A percentile compares a stretch with the other conserved stretches of the same genome.
Evolutionary conservation across 2,797 vertebrate species (phyloP).

Genomic region (Lagodon rhomboides): DNA sequence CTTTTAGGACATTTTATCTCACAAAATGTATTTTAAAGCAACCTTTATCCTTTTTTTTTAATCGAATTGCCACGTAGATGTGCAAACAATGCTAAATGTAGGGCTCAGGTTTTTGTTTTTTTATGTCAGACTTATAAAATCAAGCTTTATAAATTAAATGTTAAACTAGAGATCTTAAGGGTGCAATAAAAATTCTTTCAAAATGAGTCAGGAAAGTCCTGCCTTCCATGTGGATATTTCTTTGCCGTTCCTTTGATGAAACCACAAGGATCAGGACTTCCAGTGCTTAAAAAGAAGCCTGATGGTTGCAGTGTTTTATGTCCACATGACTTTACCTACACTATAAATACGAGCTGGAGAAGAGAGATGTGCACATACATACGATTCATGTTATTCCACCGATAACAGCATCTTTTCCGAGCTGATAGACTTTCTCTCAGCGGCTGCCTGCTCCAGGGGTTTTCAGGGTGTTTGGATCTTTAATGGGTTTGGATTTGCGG

Average conservation of each 20-base stretch:
- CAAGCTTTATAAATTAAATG: neutral
- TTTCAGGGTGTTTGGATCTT: constrained; percentile 32
- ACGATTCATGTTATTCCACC: constrained; percentile 16
- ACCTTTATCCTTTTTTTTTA: neutral
- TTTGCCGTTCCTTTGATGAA: neutral
- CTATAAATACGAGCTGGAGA: constrained; percentile 1
- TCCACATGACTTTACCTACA: constrained; percentile 19
- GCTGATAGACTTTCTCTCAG: neutral
- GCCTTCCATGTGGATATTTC: neutral
- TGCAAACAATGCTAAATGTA: constrained; percentile 3
- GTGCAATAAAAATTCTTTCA: neutral
- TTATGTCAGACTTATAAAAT: constrained; percentile 6
- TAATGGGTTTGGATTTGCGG: constrained; percentile 26
- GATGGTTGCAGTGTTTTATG: too few relatives aligned
- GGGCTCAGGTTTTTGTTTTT: neutral
- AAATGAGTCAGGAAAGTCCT: neutral
- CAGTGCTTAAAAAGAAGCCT: neutral
- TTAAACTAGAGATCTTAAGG: neutral
- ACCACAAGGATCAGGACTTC: constrained; percentile 11
- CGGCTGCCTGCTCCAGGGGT: constrained; percentile 19
- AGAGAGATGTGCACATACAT: constrained; percentile 19
- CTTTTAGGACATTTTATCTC: too few relatives aligned
- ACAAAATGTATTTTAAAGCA: too few relatives aligned
- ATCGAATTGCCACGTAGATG: neutral
- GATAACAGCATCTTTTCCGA: neutral